Percentiles rank a stretch among this genome's conserved stretches.
phyloP scores from a whole-genome alignment of 1,140 invertebrate genomes.

The Panonychus citri region DNA sequence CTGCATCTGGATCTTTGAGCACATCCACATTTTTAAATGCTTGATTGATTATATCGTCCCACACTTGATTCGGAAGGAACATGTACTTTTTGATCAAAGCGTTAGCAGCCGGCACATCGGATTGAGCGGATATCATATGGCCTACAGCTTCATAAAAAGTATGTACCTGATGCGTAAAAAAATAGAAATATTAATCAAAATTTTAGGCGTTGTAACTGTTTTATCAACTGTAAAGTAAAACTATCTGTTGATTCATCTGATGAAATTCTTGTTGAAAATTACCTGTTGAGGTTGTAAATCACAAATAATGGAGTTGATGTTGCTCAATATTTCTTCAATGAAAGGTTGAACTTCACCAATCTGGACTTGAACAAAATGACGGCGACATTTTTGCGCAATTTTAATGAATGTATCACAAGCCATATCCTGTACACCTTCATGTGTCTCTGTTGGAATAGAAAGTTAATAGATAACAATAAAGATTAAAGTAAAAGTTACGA shows the following conservation, averaged over 20 bases:
- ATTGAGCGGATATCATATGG: slow-evolving; percentile 91
- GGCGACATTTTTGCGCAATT: slow-evolving; percentile 93
- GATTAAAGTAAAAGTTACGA: slow-evolving; percentile 1
- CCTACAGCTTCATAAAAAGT: slow-evolving; percentile 99
- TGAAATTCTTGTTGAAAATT: slow-evolving; percentile 6
- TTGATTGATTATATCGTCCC: slow-evolving; percentile 95
- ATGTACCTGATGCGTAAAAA: slow-evolving; percentile 46
- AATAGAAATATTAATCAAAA: neutral
- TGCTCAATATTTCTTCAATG: slow-evolving; percentile 92
- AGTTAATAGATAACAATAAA: neutral
- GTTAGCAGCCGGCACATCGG: slow-evolving; percentile 67
- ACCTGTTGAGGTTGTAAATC: slow-evolving; percentile 90
- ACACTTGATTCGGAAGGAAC: slow-evolving; percentile 89
- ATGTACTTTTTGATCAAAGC: slow-evolving; percentile 91
- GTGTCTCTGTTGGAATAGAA: slow-evolving; percentile 47
- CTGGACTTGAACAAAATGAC: slow-evolving; percentile 87
- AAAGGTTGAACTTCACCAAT: slow-evolving; percentile 89
- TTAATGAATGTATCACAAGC: slow-evolving; percentile 99
- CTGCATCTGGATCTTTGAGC: slow-evolving; percentile 80
- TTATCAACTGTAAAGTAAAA: slow-evolving; percentile 4
- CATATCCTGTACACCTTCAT: slow-evolving; percentile 95
- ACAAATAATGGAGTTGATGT: slow-evolving; percentile 92
- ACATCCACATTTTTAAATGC: slow-evolving; percentile 90
- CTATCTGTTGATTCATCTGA: neutral
- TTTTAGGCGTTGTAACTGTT: too few relatives aligned